These are phyloP conservation scores for Epistrophella euchroma DNA, from an alignment of 2,888 invertebrate species.

Conservation along the genomic window DNA sequence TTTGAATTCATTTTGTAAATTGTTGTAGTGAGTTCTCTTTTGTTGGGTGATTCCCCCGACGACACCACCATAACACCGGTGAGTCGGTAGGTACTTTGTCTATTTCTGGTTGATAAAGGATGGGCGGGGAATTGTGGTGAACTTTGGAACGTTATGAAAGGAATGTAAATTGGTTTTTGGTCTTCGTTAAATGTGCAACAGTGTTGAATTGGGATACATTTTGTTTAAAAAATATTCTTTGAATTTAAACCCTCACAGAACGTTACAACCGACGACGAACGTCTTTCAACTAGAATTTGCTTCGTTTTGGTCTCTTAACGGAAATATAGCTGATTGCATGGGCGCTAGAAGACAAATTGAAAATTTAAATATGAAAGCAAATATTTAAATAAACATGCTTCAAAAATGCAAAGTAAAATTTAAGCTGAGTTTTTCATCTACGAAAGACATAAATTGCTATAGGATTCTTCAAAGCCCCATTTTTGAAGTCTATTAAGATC, in stretches of 20 bases:
- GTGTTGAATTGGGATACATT: slow-evolving; percentile 69
- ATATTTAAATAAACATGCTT: slow-evolving; percentile 14
- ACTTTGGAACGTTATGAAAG: slow-evolving; percentile 49
- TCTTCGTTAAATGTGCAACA: slow-evolving; percentile 75
- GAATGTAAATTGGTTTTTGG: slow-evolving; percentile 74
- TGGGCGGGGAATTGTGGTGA: slow-evolving; percentile 36
- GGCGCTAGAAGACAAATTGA: slow-evolving; percentile 62
- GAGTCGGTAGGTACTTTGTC: slow-evolving; percentile 44
- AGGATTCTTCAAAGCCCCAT: not conserved
- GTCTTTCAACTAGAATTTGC: slow-evolving; percentile 1
- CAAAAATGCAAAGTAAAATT: not conserved
- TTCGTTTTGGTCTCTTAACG: not conserved
- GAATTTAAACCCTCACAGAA: not conserved
- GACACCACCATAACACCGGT: not conserved
- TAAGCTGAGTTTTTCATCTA: not conserved
- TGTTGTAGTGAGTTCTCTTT: slow-evolving; percentile 21
- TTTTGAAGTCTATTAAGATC: not conserved
- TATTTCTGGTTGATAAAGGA: slow-evolving; percentile 40
- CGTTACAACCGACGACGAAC: not conserved
- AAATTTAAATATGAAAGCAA: slow-evolving; percentile 44
- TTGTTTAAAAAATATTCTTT: slow-evolving; percentile 57
- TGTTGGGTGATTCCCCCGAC: slow-evolving; percentile 17
- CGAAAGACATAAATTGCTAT: not conserved
- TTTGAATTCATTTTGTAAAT: slow-evolving; percentile 11
- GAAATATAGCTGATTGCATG: slow-evolving; percentile 58